phyloP scores from a whole-genome alignment of 1,140 invertebrate genomes.

The Psix sp. region DNA sequence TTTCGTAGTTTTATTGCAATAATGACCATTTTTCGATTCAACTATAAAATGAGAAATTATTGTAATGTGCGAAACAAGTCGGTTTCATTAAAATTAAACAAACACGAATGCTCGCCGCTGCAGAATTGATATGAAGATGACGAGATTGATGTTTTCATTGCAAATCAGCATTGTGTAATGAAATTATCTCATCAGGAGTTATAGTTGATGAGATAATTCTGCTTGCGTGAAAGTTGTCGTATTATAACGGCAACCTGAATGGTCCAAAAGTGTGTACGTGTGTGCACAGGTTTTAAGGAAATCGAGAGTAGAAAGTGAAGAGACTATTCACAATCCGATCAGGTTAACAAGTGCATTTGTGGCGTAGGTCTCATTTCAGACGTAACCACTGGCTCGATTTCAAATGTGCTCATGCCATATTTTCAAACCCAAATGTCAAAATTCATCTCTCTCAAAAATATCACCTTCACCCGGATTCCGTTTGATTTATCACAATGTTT shows the following conservation, averaged over 20 bases:
- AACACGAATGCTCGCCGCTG: no score
- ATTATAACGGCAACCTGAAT: conserved; percentile 9
- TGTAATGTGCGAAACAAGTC: no score
- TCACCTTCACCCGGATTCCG: conserved; percentile 11
- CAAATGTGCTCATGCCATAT: conserved; percentile 8
- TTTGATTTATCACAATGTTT: no score
- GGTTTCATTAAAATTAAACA: no score
- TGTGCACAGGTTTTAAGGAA: conserved; percentile 28
- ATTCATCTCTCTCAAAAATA: background rate
- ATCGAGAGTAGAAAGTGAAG: conserved; percentile 55
- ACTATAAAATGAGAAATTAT: no score
- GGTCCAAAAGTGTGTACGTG: conserved; percentile 5
- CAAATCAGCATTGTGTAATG: conserved; percentile 38
- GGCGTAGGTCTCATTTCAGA: conserved; percentile 5
- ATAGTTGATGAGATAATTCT: conserved; percentile 30
- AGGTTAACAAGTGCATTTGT: conserved; percentile 13
- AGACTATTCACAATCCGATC: conserved; percentile 28
- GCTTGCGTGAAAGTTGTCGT: conserved; percentile 35
- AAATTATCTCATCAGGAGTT: conserved; percentile 28
- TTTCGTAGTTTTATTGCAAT: no score
- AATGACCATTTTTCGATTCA: no score
- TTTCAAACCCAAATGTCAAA: background rate
- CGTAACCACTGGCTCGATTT: background rate
- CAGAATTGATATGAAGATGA: no score
- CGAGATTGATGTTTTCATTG: no score